Evolutionary conservation across 2,888 invertebrate genomes (phyloP).

Genomic region (Drosophila dives): DNA sequence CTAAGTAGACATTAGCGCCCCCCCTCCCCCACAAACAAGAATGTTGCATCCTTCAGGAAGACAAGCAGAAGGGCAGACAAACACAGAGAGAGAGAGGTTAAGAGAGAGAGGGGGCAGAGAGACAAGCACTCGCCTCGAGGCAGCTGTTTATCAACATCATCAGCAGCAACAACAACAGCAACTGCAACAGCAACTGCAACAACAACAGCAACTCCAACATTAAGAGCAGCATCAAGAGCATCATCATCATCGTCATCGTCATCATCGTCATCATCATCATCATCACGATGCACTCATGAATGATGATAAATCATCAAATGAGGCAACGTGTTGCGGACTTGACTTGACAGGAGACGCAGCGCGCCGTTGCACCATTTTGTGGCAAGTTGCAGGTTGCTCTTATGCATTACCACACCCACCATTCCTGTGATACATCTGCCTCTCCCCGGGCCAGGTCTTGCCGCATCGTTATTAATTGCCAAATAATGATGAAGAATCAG

Average conservation of each 20-base stretch:
- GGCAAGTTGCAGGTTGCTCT: conserved; percentile 38
- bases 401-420: conserved; percentile 18
- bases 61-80: background rate
- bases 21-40: background rate
- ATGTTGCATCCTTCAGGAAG: conserved; percentile 1
- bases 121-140: conserved; percentile 50
- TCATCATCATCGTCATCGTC: background rate
- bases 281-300: conserved; percentile 50
- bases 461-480: conserved; percentile 73
- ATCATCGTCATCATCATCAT: conserved; percentile 1
- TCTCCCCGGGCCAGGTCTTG: conserved; percentile 11
- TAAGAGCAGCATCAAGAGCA: conserved; percentile 1
- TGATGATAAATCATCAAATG: conserved; percentile 70
- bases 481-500: conserved; percentile 72
- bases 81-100: background rate
- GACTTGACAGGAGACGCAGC: conserved; percentile 78
- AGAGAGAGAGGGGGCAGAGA: conserved; percentile 1
- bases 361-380: conserved; percentile 53
- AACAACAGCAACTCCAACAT: conserved; percentile 6
- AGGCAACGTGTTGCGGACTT: conserved; percentile 71
- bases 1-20: conserved; percentile 66
- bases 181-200: conserved; percentile 28
- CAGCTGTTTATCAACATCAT: conserved; percentile 55
- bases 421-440: background rate
- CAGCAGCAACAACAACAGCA: conserved; percentile 30